Conservation (phyloP, 2,113 vertebrate genomes). For the Callorhinus ursinus region DNA sequence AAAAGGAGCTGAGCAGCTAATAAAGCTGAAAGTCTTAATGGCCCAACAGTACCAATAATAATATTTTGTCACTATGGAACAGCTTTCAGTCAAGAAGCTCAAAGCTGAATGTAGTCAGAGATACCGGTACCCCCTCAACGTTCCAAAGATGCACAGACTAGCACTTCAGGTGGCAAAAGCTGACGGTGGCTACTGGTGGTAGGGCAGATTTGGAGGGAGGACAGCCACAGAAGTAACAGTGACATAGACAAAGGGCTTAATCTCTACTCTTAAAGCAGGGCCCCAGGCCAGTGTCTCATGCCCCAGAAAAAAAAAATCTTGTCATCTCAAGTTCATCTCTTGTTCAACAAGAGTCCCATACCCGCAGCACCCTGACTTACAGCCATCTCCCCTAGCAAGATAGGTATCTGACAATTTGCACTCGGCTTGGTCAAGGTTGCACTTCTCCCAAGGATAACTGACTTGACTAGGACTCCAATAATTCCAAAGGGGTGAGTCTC, state of each 20-base stretch:
- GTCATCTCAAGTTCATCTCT: not conserved
- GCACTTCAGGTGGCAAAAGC: not conserved
- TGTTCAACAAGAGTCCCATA: not conserved
- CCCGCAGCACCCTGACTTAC: not conserved
- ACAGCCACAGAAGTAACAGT: not conserved
- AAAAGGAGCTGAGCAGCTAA: not conserved
- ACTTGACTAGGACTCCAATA: not conserved
- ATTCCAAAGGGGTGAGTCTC: not conserved
- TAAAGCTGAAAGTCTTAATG: not conserved
- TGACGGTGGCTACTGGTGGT: fast-evolving
- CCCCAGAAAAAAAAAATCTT: not conserved
- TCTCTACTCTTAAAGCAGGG: not conserved
- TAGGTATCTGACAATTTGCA: not conserved
- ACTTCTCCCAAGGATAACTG: not conserved
- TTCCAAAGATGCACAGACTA: not conserved
- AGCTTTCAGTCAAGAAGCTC: not conserved
- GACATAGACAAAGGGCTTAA: not conserved
- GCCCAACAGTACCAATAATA: not conserved
- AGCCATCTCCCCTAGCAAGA: not conserved
- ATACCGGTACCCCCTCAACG: fast-evolving
- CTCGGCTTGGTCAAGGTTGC: not conserved
- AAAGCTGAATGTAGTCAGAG: not conserved
- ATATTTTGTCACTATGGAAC: not conserved
- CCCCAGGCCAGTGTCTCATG: not conserved
- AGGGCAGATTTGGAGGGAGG: not conserved